Conservation (phyloP, 2,113 vertebrate genomes). For the Ia io region DNA sequence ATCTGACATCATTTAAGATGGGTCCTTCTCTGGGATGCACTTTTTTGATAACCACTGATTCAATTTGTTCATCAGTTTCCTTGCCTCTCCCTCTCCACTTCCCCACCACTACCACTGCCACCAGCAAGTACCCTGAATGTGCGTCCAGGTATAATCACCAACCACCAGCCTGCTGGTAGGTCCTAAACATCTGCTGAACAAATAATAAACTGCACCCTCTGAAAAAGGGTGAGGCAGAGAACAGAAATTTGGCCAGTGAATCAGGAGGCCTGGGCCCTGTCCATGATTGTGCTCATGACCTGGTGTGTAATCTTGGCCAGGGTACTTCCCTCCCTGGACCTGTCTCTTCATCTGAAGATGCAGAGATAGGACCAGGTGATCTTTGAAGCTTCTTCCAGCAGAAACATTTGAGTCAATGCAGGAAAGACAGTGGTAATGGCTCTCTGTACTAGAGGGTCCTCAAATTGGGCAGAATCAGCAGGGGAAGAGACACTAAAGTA, state of each 20-base stretch:
- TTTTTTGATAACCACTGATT: neutral
- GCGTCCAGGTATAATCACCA: neutral
- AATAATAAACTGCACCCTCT: neutral
- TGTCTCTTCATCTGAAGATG: neutral
- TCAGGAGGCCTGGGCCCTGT: neutral
- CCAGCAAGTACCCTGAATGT: neutral
- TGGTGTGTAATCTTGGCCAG: neutral
- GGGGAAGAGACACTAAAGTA: neutral
- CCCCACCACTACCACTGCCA: neutral
- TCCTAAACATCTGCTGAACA: neutral
- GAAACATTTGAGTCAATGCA: neutral
- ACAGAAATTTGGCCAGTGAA: neutral
- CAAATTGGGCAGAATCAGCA: neutral
- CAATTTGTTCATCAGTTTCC: neutral
- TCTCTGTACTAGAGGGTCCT: neutral
- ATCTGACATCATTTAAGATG: neutral
- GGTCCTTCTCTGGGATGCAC: neutral
- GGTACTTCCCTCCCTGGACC: neutral
- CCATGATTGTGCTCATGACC: neutral
- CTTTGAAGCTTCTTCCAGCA: neutral
- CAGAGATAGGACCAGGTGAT: neutral
- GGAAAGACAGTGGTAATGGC: neutral
- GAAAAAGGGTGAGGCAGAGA: neutral
- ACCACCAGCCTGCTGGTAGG: neutral
- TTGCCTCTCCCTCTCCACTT: neutral